Conservation (phyloP, 2,113 vertebrate species). For the Prochilodus magdalenae region DNA sequence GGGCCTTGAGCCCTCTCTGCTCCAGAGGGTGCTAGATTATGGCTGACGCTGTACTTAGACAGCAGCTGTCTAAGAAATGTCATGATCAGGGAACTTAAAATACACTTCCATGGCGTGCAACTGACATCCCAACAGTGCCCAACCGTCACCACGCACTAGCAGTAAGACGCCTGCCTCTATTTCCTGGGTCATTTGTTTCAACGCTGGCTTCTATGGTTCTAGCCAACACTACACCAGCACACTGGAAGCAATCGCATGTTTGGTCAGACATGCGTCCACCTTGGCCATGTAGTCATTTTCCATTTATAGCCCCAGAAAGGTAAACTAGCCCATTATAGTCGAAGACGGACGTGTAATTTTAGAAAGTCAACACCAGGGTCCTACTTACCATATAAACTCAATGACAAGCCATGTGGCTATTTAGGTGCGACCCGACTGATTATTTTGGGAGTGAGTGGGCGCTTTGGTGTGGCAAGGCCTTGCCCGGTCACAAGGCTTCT, state of each 20-base stretch:
- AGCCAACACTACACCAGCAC: background rate
- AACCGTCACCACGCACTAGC: too few relatives aligned
- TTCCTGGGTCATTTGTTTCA: background rate
- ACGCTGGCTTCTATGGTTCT: background rate
- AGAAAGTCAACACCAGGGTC: background rate
- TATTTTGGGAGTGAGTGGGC: constrained; percentile 48
- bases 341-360: background rate
- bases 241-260: background rate
- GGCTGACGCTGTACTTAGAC: too few relatives aligned
- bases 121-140: too few relatives aligned
- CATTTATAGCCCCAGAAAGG: background rate
- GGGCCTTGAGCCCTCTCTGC: too few relatives aligned
- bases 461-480: constrained; percentile 17
- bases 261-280: background rate
- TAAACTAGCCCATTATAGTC: background rate
- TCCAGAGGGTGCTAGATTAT: too few relatives aligned
- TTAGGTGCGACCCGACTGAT: background rate
- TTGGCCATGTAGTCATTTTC: background rate
- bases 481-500: constrained; percentile 24
- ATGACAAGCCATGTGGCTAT: background rate
- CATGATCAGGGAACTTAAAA: too few relatives aligned
- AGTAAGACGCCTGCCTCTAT: too few relatives aligned
- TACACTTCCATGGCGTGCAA: too few relatives aligned
- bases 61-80: too few relatives aligned
- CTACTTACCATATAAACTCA: background rate